Percentiles rank a stretch among this genome's conserved stretches.
Evolutionary conservation across 1,140 invertebrate species (phyloP).

Genomic region (Drosophila azteca): DNA sequence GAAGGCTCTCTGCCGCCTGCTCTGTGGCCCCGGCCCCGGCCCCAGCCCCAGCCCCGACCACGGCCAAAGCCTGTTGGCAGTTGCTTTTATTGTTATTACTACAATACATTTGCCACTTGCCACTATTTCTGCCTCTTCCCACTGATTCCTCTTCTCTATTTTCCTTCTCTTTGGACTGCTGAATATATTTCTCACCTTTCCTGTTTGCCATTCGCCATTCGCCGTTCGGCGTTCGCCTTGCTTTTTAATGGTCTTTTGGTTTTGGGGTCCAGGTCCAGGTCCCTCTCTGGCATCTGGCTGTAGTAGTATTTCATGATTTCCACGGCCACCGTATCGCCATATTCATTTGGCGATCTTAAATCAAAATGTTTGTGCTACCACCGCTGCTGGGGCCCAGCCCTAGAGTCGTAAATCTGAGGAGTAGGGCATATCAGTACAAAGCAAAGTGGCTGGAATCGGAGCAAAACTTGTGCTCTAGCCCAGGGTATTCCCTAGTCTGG

Average conservation of each 20-base stretch:
- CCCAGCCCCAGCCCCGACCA: background rate
- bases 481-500: constrained; percentile 36
- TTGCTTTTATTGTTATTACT: constrained; percentile 81
- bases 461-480: background rate
- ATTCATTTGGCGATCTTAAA: constrained; percentile 74
- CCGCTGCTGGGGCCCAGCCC: constrained; percentile 6
- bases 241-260: constrained; percentile 57
- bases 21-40: background rate
- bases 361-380: constrained; percentile 52
- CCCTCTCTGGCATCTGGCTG: constrained; percentile 46
- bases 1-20: constrained; percentile 11
- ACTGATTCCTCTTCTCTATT: constrained; percentile 16
- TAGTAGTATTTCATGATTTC: constrained; percentile 68
- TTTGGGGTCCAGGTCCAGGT: constrained; percentile 5
- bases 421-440: background rate
- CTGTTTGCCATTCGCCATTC: constrained; percentile 4
- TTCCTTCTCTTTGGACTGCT: constrained; percentile 40
- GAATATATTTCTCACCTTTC: constrained; percentile 75
- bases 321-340: constrained; percentile 50
- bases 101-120: constrained; percentile 78
- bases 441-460: no score
- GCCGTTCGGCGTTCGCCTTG: constrained; percentile 5
- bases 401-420: constrained; percentile 2
- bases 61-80: constrained; percentile 55
- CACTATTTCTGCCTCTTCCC: constrained; percentile 70